Percentiles rank a stretch among this genome's conserved stretches.
Conservation (phyloP, 2,113 vertebrate genomes). For the Corynorhinus townsendii region DNA sequence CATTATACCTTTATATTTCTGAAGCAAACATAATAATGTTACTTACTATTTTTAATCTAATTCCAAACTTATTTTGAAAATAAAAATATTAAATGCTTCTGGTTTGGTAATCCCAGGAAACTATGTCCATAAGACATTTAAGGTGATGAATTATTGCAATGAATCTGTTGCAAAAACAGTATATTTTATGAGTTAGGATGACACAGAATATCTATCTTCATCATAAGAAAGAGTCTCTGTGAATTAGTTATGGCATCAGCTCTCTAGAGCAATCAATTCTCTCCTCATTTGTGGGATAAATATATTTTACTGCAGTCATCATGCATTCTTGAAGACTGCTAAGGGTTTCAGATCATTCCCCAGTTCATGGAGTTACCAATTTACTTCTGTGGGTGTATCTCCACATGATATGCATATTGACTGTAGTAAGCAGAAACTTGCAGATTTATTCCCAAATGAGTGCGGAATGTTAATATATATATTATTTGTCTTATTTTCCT, state of each 20-base stretch:
- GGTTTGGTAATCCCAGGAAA: constrained; percentile 55
- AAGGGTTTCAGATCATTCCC: constrained; percentile 44
- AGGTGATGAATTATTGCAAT: constrained; percentile 70
- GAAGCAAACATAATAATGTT: constrained; percentile 12
- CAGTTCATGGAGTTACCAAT: constrained; percentile 50
- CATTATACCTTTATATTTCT: background rate
- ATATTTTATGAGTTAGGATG: constrained; percentile 68
- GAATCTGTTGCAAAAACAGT: constrained; percentile 68
- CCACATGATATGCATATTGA: constrained; percentile 44
- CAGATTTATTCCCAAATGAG: constrained; percentile 53
- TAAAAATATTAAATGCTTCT: constrained; percentile 50
- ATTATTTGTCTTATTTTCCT: constrained; percentile 40
- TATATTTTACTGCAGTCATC: constrained; percentile 69
- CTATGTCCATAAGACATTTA: constrained; percentile 53
- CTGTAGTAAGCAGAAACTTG: constrained; percentile 37
- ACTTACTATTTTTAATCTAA: constrained; percentile 58
- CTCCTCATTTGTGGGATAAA: constrained; percentile 70
- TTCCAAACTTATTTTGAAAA: constrained; percentile 49
- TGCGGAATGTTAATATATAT: background rate
- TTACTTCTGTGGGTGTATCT: constrained; percentile 58
- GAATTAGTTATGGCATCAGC: constrained; percentile 73
- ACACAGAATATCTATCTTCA: constrained; percentile 72
- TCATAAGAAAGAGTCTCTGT: constrained; percentile 65
- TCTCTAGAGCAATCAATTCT: constrained; percentile 75
- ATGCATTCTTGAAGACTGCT: constrained; percentile 46